A percentile compares a stretch with the other conserved stretches of the same genome.
These are phyloP conservation scores for Gobiocypris rarus DNA, from an alignment of 2,113 vertebrate genomes.

Conservation along the genomic window DNA sequence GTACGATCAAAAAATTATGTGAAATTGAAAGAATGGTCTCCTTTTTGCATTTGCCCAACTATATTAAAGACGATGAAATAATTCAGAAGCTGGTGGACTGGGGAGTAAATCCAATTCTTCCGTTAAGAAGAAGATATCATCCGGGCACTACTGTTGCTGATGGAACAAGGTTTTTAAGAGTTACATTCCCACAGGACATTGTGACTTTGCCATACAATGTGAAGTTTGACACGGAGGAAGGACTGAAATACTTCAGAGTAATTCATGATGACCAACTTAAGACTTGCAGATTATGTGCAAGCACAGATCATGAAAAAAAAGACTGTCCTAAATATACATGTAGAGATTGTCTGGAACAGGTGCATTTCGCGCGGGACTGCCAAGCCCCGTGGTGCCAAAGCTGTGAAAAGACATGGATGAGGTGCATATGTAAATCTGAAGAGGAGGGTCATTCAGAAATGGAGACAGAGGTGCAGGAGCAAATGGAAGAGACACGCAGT, in stretches of 20 bases:
- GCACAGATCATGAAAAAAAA: not conserved
- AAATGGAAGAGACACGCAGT: too few relatives aligned
- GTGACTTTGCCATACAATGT: not conserved
- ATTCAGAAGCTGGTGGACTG: not conserved
- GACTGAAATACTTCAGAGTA: not conserved
- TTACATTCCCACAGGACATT: constrained; percentile 12
- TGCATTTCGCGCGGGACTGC: not conserved
- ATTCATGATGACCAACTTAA: not conserved
- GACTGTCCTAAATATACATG: not conserved
- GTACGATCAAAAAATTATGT: not conserved
- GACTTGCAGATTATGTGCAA: not conserved
- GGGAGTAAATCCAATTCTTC: not conserved
- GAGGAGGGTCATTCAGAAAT: not conserved
- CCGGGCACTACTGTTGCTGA: not conserved
- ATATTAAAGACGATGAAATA: not conserved
- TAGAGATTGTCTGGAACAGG: not conserved
- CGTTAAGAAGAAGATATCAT: not conserved
- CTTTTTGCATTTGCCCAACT: not conserved
- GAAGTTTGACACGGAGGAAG: not conserved
- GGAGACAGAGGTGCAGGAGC: too few relatives aligned
- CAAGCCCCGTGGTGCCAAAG: not conserved
- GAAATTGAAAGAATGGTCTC: not conserved
- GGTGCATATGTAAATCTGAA: not conserved
- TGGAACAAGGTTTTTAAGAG: not conserved
- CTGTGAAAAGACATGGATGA: not conserved